Base-by-base conservation (phyloP, 2,797 vertebrate genomes). In the Periparus ater region DNA sequence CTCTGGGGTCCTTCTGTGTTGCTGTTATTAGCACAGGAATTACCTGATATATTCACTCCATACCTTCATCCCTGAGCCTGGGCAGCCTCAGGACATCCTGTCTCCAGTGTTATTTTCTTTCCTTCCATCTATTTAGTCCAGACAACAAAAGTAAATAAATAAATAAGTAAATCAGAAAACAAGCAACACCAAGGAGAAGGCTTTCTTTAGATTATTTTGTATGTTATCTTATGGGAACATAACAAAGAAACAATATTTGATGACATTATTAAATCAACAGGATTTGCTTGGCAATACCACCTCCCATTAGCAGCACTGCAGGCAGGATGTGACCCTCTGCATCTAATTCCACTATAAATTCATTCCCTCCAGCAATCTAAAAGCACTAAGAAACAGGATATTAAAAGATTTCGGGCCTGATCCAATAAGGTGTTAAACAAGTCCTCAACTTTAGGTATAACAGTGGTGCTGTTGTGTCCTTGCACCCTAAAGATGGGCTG, bases 371-470 rank as follows among this genome's bases (percentile, higher is more conserved):
- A 96, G 91, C 96, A 73, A 82, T 90, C 95, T 95, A 90, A 90
- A 70, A 91, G 88, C 91, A 95, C 93, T 95, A 79, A 90, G 85
- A 87, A 85, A 92, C 93, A 95, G 94, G 95, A 95, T 96, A 96
- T 96, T 95, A 96, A 96, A 95, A 97, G 95, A 95, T 96, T 73
- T 76, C 11, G 29, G 77, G 48, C 65, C 80, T 77, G 93, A 96
- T 96, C 61, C 91, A 85, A 30, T 86, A 83, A 87, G 40, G 26
- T 42, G 67, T 91, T 87, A 80, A 93, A 75, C 45, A 60, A 93
- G 85, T 54, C 77, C 85, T 80, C 77, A 48, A 4, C 32, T 77
- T 53, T 23, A 21, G 47, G 29, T 36, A 0, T 30, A 22, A 38
- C 10, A 40, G 53, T 14, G 23, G 11, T 20, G 48, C 34, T 2